A percentile compares a stretch with the other conserved stretches of the same genome.
Conservation (phyloP, 2,888 invertebrate genomes). For the Drosophila sordidapex region DNA sequence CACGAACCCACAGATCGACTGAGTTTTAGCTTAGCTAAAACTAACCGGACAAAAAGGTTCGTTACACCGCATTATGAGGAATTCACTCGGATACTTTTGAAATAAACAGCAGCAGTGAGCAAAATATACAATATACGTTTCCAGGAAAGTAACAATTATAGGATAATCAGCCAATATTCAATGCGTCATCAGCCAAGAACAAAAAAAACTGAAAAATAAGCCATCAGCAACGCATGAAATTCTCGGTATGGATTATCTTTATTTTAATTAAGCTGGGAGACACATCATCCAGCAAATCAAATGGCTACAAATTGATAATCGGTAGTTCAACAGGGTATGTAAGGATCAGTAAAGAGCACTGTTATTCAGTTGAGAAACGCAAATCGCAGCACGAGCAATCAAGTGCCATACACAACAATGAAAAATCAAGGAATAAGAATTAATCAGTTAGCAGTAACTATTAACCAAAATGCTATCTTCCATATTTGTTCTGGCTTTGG, state of each 20-base stretch:
- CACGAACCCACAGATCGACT: too few relatives aligned
- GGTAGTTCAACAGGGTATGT: slow-evolving; percentile 23
- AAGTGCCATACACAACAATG: neutral
- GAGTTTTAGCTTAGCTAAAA: too few relatives aligned
- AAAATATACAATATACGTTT: neutral
- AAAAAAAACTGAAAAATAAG: too few relatives aligned
- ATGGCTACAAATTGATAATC: slow-evolving; percentile 25
- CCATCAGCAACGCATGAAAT: slow-evolving; percentile 6
- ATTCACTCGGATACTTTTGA: too few relatives aligned
- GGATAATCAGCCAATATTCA: too few relatives aligned
- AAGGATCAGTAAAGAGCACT: slow-evolving; percentile 27
- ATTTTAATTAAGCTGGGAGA: slow-evolving; percentile 21
- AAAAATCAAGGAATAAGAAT: neutral
- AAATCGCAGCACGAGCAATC: slow-evolving; percentile 33
- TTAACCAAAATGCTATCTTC: slow-evolving; percentile 22
- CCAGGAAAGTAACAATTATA: neutral
- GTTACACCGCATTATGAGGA: neutral
- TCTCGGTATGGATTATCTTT: slow-evolving; percentile 10
- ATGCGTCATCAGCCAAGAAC: too few relatives aligned
- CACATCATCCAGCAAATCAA: slow-evolving; percentile 10
- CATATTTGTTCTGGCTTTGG: slow-evolving; percentile 10
- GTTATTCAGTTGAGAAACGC: slow-evolving; percentile 40
- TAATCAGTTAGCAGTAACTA: neutral
- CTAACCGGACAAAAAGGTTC: too few relatives aligned
- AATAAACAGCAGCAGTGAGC: neutral